Base-by-base conservation (phyloP, 1,140 invertebrate species). In the Sesamia nonagrioides region DNA sequence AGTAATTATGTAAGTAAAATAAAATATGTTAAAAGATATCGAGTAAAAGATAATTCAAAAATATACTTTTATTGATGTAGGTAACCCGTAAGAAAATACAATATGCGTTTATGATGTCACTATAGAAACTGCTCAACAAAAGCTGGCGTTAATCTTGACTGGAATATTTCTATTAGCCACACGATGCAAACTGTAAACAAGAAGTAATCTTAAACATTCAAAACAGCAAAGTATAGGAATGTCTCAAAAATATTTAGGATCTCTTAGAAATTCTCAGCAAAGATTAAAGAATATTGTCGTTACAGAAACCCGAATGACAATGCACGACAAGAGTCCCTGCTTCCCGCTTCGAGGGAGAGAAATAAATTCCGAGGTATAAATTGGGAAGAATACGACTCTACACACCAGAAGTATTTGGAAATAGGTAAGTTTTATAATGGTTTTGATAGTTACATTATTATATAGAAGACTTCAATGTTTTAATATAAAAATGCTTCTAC, bases 331-430 rank as follows among this genome's bases (percentile, higher is more conserved):
- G 96, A 97, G 82, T 95, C 96, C 3, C 93, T 96, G 54, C 94
- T 98, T 73, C 96, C 97, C 6, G 96, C 96, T 40, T 98, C 96
- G 71, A 97, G 97, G 85, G 98, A 98, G 91, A 96, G 97, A 77
- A 98, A 97, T 94, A 96, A 97, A 78, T 98, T 98, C 91, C 96
- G 97, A 60, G 97, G 96, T 50, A 96, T 98, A 74, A 96, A 96
- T 17, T 99, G 98, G 98, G 98, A 98, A 82, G 97, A 98, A 86
- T 99, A 98, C 93, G 98, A 99, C 90, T 97, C 97, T 7, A 96
- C 98, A 52, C 98, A 98, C 95, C 98, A 99, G 88, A 98, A 98
- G 92, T 99, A 98, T 95, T 96, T 99, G 79, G 98, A 98, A 96
- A 98, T 99, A 87, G 97, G 98, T 98, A 93, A 97, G 96, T 95